These are phyloP conservation scores for Mormyrus hasselquistii DNA, from an alignment of 2,797 vertebrate species.

Conservation along the genomic window DNA sequence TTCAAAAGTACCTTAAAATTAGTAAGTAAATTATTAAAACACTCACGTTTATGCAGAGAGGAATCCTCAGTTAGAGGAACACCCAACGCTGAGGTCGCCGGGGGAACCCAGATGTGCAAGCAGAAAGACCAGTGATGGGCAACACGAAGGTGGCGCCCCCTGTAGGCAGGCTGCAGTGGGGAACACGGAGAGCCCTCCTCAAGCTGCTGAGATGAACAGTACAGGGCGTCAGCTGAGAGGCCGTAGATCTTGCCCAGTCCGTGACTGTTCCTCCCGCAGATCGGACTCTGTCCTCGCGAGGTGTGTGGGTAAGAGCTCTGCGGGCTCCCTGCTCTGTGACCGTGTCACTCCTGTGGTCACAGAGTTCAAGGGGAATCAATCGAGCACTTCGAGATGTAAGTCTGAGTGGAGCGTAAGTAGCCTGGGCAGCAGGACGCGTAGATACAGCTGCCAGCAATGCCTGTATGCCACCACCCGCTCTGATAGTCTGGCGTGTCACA, in stretches of 20 bases:
- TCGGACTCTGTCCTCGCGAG: not conserved
- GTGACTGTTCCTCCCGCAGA: not conserved
- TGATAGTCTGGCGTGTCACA: not conserved
- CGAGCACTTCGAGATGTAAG: not conserved
- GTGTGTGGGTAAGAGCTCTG: not conserved
- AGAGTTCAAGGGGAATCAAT: not conserved
- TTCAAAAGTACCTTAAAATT: not conserved
- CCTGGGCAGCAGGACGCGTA: not conserved
- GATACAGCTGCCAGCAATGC: constrained; percentile 12
- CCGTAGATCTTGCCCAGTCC: not conserved
- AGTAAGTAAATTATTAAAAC: not conserved
- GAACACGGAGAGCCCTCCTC: not conserved
- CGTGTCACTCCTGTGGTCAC: not conserved
- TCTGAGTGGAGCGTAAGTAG: too few relatives aligned
- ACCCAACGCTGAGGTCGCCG: not conserved
- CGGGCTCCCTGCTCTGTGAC: not conserved
- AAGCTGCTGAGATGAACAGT: not conserved
- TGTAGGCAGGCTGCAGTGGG: not conserved
- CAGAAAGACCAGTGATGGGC: too few relatives aligned
- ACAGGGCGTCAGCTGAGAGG: not conserved
- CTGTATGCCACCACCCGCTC: not conserved
- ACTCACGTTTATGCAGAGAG: not conserved
- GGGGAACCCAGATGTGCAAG: not conserved
- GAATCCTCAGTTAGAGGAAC: not conserved
- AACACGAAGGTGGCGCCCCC: not conserved